Evolutionary conservation across 2,113 vertebrate species (phyloP).

Genomic region (Planiliza haematocheilus): DNA sequence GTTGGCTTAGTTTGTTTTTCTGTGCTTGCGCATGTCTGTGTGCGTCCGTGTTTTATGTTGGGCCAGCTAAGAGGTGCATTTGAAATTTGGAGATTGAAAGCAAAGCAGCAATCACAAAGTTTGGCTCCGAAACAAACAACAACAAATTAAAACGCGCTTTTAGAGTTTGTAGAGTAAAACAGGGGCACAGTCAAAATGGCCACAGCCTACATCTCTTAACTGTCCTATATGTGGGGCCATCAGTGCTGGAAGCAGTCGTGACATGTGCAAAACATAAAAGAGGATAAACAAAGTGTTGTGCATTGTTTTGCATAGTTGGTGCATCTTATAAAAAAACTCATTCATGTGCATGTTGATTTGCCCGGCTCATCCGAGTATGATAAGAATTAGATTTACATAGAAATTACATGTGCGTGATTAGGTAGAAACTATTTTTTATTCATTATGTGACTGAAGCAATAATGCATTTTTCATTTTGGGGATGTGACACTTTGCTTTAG

Average conservation of each 20-base stretch:
- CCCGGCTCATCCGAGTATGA: not conserved
- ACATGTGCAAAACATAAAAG: not conserved
- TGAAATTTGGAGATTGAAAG: slow-evolving; percentile 30
- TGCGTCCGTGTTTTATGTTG: not conserved
- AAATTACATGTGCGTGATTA: not conserved
- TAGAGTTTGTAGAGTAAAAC: not conserved
- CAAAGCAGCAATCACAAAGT: slow-evolving; percentile 18
- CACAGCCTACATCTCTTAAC: too few relatives aligned
- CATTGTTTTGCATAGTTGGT: not conserved
- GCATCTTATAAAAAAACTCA: slow-evolving; percentile 3
- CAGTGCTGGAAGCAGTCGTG: too few relatives aligned
- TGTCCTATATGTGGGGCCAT: too few relatives aligned
- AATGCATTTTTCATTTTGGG: too few relatives aligned
- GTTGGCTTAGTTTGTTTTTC: not conserved
- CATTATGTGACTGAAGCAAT: not conserved
- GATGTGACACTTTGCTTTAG: too few relatives aligned
- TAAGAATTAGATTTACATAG: not conserved
- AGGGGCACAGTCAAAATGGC: not conserved
- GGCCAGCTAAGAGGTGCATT: slow-evolving; percentile 8
- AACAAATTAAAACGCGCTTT: slow-evolving; percentile 9
- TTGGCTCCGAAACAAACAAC: slow-evolving; percentile 14
- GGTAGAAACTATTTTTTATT: not conserved
- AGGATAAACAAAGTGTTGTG: not conserved
- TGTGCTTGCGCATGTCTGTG: not conserved
- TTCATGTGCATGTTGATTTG: slow-evolving; percentile 7